Conservation (phyloP, 92 coral and sea anemone genomes). For the Heliopora coerulea region DNA sequence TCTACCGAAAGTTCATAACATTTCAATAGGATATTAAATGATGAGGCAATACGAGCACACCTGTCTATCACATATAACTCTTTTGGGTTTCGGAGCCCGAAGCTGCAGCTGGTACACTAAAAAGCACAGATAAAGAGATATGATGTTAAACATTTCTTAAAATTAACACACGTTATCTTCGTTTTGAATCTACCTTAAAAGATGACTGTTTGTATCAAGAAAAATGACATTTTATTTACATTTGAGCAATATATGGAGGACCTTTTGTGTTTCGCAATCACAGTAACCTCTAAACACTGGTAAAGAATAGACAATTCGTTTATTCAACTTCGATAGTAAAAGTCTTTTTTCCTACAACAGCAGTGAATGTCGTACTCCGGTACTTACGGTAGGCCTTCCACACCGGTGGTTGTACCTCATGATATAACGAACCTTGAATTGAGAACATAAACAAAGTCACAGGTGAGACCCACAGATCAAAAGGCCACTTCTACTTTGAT, state of each 20-base stretch:
- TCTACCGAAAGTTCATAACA: too few relatives aligned
- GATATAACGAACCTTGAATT: conserved; percentile 23
- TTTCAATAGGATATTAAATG: not conserved
- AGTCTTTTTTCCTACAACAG: too few relatives aligned
- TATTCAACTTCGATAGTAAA: too few relatives aligned
- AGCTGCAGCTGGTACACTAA: conserved; percentile 88
- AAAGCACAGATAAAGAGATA: too few relatives aligned
- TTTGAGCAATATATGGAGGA: too few relatives aligned
- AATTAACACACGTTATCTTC: not conserved
- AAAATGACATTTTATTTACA: too few relatives aligned
- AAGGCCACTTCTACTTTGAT: conserved; percentile 3
- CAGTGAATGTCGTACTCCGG: too few relatives aligned
- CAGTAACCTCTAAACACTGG: too few relatives aligned
- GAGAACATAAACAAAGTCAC: conserved; percentile 4
- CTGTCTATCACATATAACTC: conserved; percentile 76
- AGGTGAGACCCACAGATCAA: not conserved
- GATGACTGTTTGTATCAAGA: too few relatives aligned
- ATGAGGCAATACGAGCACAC: conserved; percentile 36
- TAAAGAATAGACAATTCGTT: too few relatives aligned
- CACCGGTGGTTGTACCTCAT: conserved; percentile 43
- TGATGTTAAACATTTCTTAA: not conserved
- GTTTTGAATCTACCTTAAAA: not conserved
- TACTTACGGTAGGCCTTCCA: conserved; percentile 41
- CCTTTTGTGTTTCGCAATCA: too few relatives aligned
- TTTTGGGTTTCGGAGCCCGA: conserved; percentile 82